Conservation (phyloP, 2,113 vertebrate species). For the Laticauda laticaudata region DNA sequence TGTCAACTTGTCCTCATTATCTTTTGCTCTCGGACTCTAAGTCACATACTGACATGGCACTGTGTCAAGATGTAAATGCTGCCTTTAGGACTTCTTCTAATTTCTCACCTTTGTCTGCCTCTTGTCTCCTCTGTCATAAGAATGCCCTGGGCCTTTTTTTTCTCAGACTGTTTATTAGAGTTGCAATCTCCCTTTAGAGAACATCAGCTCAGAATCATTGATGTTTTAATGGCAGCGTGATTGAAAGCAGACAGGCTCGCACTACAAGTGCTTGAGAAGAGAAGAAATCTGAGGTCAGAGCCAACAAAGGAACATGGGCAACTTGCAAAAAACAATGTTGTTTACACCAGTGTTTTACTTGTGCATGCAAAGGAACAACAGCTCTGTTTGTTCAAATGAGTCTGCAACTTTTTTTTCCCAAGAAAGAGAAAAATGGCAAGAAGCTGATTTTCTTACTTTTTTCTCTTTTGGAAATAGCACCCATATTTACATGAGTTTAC, state of each 20-base stretch:
- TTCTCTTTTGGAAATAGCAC: neutral
- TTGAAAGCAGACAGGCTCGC: neutral
- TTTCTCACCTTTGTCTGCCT: neutral
- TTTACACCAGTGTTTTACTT: neutral
- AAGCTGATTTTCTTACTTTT: neutral
- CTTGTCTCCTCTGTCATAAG: neutral
- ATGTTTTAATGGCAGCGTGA: neutral
- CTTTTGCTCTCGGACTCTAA: slow-evolving; percentile 30
- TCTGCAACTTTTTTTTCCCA: neutral
- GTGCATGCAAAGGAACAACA: too few species aligned
- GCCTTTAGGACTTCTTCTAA: neutral
- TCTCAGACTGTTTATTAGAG: neutral
- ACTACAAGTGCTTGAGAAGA: neutral
- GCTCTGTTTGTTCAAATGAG: neutral
- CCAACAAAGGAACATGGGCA: neutral
- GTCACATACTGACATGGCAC: slow-evolving; percentile 2
- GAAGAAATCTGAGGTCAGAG: neutral
- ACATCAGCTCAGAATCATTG: neutral
- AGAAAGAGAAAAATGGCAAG: neutral
- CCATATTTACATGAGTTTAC: neutral
- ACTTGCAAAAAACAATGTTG: neutral
- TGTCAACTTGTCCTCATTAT: slow-evolving; percentile 4
- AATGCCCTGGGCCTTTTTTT: neutral
- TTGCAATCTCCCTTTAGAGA: neutral
- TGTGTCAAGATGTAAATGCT: slow-evolving; percentile 23